Evolutionary conservation across 2,113 vertebrate genomes (phyloP), one percentile per base, ranked within the genome.

Genomic region (Sebastes fasciatus): DNA sequence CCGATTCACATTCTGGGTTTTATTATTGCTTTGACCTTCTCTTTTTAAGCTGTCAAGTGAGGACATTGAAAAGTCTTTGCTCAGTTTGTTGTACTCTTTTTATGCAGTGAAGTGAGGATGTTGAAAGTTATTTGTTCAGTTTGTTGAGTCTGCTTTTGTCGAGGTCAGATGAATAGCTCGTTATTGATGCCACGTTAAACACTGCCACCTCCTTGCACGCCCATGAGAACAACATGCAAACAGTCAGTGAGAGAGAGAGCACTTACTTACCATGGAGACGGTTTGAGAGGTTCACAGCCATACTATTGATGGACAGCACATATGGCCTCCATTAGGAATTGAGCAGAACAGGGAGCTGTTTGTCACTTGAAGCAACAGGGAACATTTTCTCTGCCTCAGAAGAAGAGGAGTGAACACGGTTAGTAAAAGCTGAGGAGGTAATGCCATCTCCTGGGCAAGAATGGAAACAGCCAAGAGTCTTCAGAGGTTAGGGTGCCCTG

Each of bases 401-500:
- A 73, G 65, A 58, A 57, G 60, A 77, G 19, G 17, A 46, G 45
- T 64, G 19, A 11, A 46, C 9, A 52, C 9, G 5, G 51, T 66
- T 11, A 4, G 64, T n/a, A 13, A 58, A 58, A 5, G 67, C 14
- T 80, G 23, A 62, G 62, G 40, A 67, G 26, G 55, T 46, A 43
- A 51, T 48, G 83, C 92, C 93, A 85, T 75, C 89, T 92, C 43
- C 87, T 93, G 92, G 88, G 17, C 57, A 64, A 65, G 12, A 78
- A 16, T 55, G 55, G 10, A 79, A 67, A 40, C 19, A 40, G 58
- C 23, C 17, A 12, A n/a, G 34, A 17, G 13, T 6, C 6, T 42
- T 9, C 8, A 21, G 10, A n/a, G 11, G 16, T 1, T 21, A 1
- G 6, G 21, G 5, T 34, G 5, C 8, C 5, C 11, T 9, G 16